Evolutionary conservation across 2,113 vertebrate species (phyloP).

Genomic region (Plotosus lineatus): DNA sequence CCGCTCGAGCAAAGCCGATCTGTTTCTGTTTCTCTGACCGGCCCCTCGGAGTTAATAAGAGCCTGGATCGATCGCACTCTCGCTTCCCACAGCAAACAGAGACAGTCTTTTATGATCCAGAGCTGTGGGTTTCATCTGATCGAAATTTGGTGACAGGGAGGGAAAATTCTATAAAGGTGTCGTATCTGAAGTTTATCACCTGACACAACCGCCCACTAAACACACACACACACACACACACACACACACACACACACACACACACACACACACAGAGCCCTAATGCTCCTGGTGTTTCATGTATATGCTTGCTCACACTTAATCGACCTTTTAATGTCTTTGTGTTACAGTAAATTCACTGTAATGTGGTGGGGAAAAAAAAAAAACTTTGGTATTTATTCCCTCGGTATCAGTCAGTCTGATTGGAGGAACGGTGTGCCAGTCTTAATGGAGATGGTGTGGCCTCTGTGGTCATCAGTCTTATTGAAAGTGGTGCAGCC

Average conservation of each 20-base stretch:
- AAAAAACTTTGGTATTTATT: neutral
- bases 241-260: neutral
- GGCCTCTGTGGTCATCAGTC: too few relatives aligned
- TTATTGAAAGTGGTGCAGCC: too few relatives aligned
- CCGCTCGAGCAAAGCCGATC: neutral
- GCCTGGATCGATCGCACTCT: neutral
- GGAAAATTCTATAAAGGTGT: constrained; percentile 16
- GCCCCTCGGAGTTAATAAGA: neutral
- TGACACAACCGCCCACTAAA: too few relatives aligned
- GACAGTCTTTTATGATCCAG: neutral
- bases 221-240: neutral
- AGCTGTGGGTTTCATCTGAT: constrained; percentile 12
- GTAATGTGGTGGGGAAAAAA: neutral
- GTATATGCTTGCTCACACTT: neutral
- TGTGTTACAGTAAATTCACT: neutral
- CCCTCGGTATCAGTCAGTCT: too few relatives aligned
- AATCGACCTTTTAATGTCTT: neutral
- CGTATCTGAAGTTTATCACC: neutral
- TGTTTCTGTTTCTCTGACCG: neutral
- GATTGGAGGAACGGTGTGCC: too few relatives aligned
- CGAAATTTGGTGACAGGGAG: neutral
- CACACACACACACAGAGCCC: neutral
- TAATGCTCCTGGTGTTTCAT: neutral
- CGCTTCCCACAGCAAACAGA: neutral
- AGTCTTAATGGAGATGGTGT: too few relatives aligned